Evolutionary conservation across 2,113 vertebrate genomes (phyloP), one percentile per base, ranked within the genome.

Genomic region (Plestiodon gilberti): DNA sequence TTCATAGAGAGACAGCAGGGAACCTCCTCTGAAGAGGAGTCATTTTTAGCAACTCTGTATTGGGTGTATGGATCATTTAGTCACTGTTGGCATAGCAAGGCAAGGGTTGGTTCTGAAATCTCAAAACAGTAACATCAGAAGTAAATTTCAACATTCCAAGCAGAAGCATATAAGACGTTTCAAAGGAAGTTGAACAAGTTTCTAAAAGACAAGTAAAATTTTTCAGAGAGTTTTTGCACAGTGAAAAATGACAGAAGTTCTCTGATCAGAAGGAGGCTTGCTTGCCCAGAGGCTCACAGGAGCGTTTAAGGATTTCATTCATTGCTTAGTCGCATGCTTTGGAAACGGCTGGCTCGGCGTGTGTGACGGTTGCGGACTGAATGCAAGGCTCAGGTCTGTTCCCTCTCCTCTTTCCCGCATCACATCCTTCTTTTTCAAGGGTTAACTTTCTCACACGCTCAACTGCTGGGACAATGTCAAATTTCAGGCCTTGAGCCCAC

Each of bases 401-500:
- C 64, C 87, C 85, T 83, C 59, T 23, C 67, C n/a, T 83, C 81
- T 61, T 69, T 86, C 33, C 78, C 48, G 15, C 33, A 52, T 6
- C 35, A 20, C 35, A 18, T 64, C 69, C 14, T 75, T 74, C 74
- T 92, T 95, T 94, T 92, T 74, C 83, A 65, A 93, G 94, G 92
- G 95, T 96, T 96, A 93, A 97, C 92, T 95, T 97, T 97, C 94
- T 96, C 96, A 96, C 94, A 95, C 38, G 28, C 94, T 97, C 94
- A 95, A 95, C 95, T 94, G 91, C 48, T 92, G 92, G 95, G 92
- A 87, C 91, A 81, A 93, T 96, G 94, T 97, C 93, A 89, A 40
- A 85, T 97, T 97, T 97, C 97, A 96, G 80, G 93, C 86, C 96
- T 88, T 78, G 92, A 88, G 91, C 91, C 89, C 0, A 0, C 92